A percentile compares a stretch with the other conserved stretches of the same genome.
Evolutionary conservation across 1,140 invertebrate species (phyloP).

Genomic region (Caerostris darwini): DNA sequence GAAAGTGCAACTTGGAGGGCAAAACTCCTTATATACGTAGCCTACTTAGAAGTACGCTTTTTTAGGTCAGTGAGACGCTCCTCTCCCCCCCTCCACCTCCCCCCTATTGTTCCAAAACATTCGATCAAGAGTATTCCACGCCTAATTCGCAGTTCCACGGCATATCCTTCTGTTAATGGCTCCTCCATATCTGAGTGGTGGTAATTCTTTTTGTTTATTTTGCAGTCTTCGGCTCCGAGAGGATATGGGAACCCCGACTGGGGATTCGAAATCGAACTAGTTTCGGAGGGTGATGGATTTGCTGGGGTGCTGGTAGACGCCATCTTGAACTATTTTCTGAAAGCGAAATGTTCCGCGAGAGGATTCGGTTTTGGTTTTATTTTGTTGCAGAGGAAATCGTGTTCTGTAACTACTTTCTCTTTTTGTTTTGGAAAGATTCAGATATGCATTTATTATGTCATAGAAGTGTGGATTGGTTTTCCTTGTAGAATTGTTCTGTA

Average conservation of each 20-base stretch:
- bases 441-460: no score
- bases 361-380: no score
- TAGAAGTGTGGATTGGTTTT: no score
- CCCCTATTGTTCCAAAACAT: conserved; percentile 28
- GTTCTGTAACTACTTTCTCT: no score
- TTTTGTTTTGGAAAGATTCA: no score
- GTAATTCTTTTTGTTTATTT: no score
- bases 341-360: no score
- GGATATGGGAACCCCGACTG: not conserved
- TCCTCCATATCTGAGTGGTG: not conserved
- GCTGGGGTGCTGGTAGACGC: not conserved
- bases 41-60: conserved; percentile 39
- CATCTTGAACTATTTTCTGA: conserved; percentile 1
- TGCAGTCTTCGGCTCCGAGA: not conserved
- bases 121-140: not conserved
- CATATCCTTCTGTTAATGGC: not conserved
- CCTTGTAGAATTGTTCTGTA: no score
- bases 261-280: conserved; percentile 5
- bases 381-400: no score
- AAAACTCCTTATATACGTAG: conserved; percentile 69
- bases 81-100: not conserved
- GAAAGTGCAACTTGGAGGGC: conserved; percentile 42
- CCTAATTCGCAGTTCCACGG: not conserved
- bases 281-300: not conserved
- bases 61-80: conserved; percentile 49